These are phyloP conservation scores for Scleropages formosus DNA, from an alignment of 2,797 vertebrate genomes.

Conservation along the genomic window DNA sequence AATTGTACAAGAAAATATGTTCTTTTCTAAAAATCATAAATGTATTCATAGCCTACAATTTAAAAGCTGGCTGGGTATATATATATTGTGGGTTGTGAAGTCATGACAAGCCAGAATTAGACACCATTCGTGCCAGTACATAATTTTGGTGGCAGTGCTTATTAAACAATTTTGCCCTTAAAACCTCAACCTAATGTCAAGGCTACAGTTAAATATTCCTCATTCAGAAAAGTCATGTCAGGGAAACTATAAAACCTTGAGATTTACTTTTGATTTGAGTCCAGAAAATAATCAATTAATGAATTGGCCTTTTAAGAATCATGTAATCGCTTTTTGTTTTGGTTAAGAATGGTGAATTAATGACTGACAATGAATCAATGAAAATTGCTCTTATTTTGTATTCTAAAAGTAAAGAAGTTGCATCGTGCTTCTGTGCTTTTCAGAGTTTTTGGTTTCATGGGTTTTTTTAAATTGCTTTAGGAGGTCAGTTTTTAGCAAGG, in stretches of 20 bases:
- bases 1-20: no score
- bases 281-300: neutral
- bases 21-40: no score
- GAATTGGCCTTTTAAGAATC: neutral
- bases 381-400: neutral
- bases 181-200: neutral
- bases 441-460: neutral
- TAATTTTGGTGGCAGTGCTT: neutral
- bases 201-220: slow-evolving; percentile 1
- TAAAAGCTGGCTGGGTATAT: neutral
- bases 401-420: neutral
- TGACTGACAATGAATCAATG: neutral
- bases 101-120: neutral
- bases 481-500: no score
- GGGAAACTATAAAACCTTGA: neutral
- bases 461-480: no score
- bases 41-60: no score
- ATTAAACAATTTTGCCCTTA: neutral
- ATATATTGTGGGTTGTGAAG: neutral
- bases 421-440: neutral
- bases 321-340: neutral
- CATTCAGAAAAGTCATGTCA: slow-evolving; percentile 5
- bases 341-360: neutral
- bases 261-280: neutral
- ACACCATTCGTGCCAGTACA: neutral